These are phyloP conservation scores for Toxotes chatareus DNA, from an alignment of 2,113 vertebrate genomes.

Conservation along the genomic window DNA sequence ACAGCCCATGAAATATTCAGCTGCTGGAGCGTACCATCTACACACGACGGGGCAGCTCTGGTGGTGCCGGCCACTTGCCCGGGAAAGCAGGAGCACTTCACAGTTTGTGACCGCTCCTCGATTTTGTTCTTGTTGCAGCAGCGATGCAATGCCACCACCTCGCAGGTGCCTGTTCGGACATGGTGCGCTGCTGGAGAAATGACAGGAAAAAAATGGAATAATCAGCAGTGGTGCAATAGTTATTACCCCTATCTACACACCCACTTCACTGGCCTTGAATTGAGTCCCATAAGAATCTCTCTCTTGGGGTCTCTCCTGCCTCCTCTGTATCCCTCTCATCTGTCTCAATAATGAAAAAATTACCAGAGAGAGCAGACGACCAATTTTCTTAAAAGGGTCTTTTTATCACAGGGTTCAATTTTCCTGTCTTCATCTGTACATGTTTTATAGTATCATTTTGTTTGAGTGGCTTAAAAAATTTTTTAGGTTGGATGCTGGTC, in stretches of 20 bases:
- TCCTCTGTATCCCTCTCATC: constrained; percentile 29
- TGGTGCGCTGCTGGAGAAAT: constrained; percentile 86
- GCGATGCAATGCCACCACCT: constrained; percentile 97
- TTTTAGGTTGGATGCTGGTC: not conserved
- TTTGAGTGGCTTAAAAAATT: not conserved
- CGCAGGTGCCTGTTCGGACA: constrained; percentile 96
- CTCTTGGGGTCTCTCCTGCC: constrained; percentile 12
- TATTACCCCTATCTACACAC: constrained; percentile 4
- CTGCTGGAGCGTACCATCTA: constrained; percentile 89
- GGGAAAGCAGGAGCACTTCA: constrained; percentile 99
- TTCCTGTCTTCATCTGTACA: not conserved
- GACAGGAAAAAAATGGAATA: constrained; percentile 8
- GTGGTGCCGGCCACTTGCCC: constrained; percentile 99
- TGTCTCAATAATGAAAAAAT: constrained; percentile 17
- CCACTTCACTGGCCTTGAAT: constrained; percentile 10
- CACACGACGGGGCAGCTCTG: constrained; percentile 94
- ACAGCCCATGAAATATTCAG: constrained; percentile 22
- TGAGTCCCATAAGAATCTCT: constrained; percentile 36
- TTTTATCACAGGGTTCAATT: constrained; percentile 17
- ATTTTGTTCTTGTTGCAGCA: constrained; percentile 99
- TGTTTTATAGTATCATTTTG: not conserved
- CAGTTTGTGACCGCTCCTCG: constrained; percentile 97
- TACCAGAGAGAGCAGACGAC: constrained; percentile 4
- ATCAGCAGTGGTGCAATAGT: not conserved
- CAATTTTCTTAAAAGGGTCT: constrained; percentile 18